Percentiles rank a stretch among this genome's conserved stretches.
phyloP scores from a whole-genome alignment of 23 tunicate genomes.

The Trididemnum clinides region DNA sequence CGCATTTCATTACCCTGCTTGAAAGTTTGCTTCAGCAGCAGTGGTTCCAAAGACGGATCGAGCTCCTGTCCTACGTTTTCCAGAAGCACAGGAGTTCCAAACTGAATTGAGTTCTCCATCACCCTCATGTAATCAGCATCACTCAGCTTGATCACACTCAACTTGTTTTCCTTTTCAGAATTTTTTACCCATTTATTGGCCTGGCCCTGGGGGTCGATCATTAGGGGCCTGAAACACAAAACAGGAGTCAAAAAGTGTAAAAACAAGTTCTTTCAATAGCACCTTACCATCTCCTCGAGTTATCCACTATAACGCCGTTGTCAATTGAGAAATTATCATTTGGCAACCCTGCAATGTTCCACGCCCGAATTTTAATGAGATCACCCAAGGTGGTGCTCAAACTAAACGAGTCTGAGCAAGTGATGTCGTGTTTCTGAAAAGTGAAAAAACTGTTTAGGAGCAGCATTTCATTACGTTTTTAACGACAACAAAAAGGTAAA shows the following conservation, averaged over 20 bases:
- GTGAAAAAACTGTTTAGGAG: too few relatives aligned
- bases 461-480: too few relatives aligned
- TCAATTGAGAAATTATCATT: constrained; percentile 93
- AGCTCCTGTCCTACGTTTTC: constrained; percentile 96
- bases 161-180: constrained; percentile 90
- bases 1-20: constrained; percentile 67
- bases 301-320: constrained; percentile 97
- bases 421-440: constrained; percentile 82
- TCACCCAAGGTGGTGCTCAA: constrained; percentile 90
- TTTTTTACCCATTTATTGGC: constrained; percentile 98
- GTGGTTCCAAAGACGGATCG: constrained; percentile 99
- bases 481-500: too few relatives aligned
- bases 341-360: constrained; percentile 95
- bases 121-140: constrained; percentile 92
- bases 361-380: constrained; percentile 90
- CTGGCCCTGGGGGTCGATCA: constrained; percentile 99
- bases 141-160: constrained; percentile 85
- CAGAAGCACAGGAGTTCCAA: constrained; percentile 93
- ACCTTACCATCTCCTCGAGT: constrained; percentile 91
- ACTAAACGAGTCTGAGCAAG: constrained; percentile 90
- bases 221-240: constrained; percentile 95
- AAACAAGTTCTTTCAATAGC: neutral
- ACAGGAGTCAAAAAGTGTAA: neutral
- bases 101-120: constrained; percentile 97
- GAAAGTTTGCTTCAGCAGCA: constrained; percentile 93